phyloP scores from a whole-genome alignment of 2,797 vertebrate genomes.

The Anabacerthia variegaticeps region DNA sequence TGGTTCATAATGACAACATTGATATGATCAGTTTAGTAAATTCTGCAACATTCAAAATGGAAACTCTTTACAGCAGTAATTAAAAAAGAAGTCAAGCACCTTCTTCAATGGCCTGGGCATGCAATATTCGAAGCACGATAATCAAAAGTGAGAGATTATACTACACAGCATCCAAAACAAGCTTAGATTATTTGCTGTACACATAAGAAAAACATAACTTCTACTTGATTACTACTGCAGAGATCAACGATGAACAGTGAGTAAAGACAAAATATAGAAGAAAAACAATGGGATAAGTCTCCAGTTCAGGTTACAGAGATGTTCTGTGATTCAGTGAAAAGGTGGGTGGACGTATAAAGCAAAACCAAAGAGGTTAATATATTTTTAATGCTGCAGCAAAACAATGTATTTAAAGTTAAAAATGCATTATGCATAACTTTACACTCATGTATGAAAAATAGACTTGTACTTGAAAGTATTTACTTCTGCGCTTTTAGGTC shows the following conservation, averaged over 20 bases:
- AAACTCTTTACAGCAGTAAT: not conserved
- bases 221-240: not conserved
- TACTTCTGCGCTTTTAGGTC: not conserved
- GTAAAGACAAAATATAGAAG: not conserved
- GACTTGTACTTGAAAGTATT: not conserved
- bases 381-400: not conserved
- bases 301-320: not conserved
- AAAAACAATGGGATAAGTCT: not conserved
- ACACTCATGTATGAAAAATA: not conserved
- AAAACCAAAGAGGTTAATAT: not conserved
- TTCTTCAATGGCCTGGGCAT: not conserved
- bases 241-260: not conserved
- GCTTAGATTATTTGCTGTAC: not conserved
- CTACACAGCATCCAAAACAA: not conserved
- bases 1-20: not conserved
- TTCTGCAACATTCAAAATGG: not conserved
- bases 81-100: not conserved
- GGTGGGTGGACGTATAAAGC: not conserved
- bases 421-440: not conserved
- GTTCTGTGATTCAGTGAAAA: not conserved
- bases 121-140: not conserved
- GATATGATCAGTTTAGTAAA: not conserved
- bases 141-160: not conserved
- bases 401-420: not conserved
- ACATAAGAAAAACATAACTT: not conserved